Evolutionary conservation across 2,888 invertebrate genomes (phyloP).

Genomic region (Microctonus brassicae): DNA sequence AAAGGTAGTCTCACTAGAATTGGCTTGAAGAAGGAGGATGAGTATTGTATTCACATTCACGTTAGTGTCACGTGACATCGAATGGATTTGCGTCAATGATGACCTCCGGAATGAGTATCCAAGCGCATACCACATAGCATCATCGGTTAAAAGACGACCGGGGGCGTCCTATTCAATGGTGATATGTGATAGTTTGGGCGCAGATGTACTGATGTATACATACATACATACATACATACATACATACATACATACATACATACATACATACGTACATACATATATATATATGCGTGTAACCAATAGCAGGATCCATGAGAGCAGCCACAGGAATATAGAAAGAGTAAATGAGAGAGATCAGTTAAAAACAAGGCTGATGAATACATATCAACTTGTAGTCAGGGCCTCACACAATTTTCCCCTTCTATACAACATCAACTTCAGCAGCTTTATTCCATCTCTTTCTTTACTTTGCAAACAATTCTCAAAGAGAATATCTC

Average conservation of each 20-base stretch:
- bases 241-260: no score
- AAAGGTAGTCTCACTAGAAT: constrained; percentile 28
- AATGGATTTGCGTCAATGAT: constrained; percentile 80
- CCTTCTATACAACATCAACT: background rate
- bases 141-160: constrained; percentile 28
- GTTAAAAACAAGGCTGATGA: background rate
- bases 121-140: constrained; percentile 68
- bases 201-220: background rate
- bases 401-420: background rate
- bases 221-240: no score
- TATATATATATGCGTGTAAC: background rate
- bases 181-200: background rate
- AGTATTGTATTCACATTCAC: constrained; percentile 46
- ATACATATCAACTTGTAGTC: background rate
- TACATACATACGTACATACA: no score
- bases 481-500: background rate
- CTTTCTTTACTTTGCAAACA: background rate
- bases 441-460: background rate
- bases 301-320: background rate
- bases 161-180: constrained; percentile 17
- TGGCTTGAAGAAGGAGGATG: constrained; percentile 32
- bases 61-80: constrained; percentile 73
- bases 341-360: background rate
- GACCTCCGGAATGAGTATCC: constrained; percentile 75
- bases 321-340: background rate